These are phyloP conservation scores for Apogon hyalosoma DNA, from an alignment of 2,797 vertebrate species.

Conservation along the genomic window DNA sequence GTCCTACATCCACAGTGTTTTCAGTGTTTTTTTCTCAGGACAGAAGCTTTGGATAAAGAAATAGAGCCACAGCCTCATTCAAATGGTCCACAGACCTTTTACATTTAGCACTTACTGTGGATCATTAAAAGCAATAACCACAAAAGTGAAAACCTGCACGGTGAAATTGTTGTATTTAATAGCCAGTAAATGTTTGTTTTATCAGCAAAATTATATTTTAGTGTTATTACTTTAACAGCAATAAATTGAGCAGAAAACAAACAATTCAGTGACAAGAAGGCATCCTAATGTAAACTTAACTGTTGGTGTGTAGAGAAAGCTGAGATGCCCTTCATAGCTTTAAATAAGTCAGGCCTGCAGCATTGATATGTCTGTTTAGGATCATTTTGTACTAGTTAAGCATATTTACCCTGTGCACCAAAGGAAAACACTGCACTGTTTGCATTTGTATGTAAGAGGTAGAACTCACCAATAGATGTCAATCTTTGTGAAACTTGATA, in stretches of 20 bases:
- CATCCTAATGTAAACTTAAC: conserved; percentile 14
- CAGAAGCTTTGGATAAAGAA: conserved; percentile 21
- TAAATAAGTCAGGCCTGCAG: conserved; percentile 3
- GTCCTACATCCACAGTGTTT: not conserved
- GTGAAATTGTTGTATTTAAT: conserved; percentile 40
- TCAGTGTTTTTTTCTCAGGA: conserved; percentile 2
- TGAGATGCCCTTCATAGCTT: not conserved
- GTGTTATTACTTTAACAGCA: conserved; percentile 4
- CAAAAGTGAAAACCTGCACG: conserved; percentile 24
- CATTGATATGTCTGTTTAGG: not conserved
- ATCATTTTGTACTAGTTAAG: not conserved
- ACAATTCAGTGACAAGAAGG: not conserved
- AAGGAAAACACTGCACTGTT: no score
- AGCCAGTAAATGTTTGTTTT: conserved; percentile 25
- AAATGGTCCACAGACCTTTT: conserved; percentile 40
- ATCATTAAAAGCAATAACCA: conserved; percentile 51
- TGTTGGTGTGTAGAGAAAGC: not conserved
- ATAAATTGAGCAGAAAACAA: conserved; percentile 17
- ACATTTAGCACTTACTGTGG: conserved; percentile 43
- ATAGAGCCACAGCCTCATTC: conserved; percentile 36
- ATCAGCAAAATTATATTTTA: conserved; percentile 5
- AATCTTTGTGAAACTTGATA: no score
- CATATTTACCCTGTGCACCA: not conserved
- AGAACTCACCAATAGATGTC: no score
- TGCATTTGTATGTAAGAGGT: no score